Base-by-base conservation (phyloP, 1,140 invertebrate genomes). In the Diorhabda sublineata region DNA sequence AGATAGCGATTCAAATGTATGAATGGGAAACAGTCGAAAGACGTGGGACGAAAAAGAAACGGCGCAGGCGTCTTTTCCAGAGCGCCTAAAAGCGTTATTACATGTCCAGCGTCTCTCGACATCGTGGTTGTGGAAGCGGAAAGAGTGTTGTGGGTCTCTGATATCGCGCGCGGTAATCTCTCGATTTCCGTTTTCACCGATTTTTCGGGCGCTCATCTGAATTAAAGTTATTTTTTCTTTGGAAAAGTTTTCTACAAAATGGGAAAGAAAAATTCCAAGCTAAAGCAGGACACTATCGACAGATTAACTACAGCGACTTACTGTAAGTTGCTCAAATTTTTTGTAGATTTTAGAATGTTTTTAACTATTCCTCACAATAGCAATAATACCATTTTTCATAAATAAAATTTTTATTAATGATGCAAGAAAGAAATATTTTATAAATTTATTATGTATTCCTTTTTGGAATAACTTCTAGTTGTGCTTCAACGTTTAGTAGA, bases 181-280 rank as follows among this genome's bases (percentile, higher is more conserved):
- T 26, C 26, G 26, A 26, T n/a, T 56, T 56, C 52, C 52, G 52
- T 56, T 7, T 56, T 56, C 61, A 59, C 66, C 61, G 52, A 44
- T 61, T 59, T 60, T 43, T 6, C 5, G 4, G 11, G 41, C n/a
- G 52, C 26, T 26, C 26, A 26, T 26, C 26, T 26, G 26, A 26
- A 26, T 1, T 62, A 6, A 11, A 67, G 47, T 60, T 61, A 41
- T 59, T 2, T 61, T 59, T 47, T 41, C n/a, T 57, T 66, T 52
- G 41, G 26, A 11, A 59, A 45, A 45, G 26, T 60, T 43, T 67
- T 41, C 11, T 65, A 67, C 59, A 73, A 58, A 60, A 93, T 93
- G 91, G 91, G 91, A 75, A 95, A 95, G 86, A 94, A 94, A 83
- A 95, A 94, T 81, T 95, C 92, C 61, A 96, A 96, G 85, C 87